phyloP scores from a whole-genome alignment of 2,888 invertebrate genomes.

The Cheilosia vernalis region DNA sequence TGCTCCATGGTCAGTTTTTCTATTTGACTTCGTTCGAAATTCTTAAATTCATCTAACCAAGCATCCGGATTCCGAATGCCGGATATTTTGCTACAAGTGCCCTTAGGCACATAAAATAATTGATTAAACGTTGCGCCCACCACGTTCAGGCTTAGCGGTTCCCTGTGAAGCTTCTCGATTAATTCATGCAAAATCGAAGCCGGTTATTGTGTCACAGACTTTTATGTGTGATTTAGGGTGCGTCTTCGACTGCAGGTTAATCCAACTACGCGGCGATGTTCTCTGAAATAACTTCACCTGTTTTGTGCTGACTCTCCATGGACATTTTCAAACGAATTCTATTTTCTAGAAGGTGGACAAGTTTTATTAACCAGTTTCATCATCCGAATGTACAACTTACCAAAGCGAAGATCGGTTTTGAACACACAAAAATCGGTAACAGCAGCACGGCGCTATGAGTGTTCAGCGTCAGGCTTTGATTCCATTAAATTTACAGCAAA shows the following conservation, averaged over 20 bases:
- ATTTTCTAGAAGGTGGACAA: constrained; percentile 27
- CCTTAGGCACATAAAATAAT: constrained; percentile 61
- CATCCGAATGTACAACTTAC: constrained; percentile 3
- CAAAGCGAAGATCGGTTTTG: constrained; percentile 1
- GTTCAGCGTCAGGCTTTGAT: constrained; percentile 21
- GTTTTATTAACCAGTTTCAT: neutral
- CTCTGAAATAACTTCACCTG: constrained; percentile 29
- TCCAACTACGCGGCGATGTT: constrained; percentile 13
- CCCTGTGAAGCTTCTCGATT: constrained; percentile 6
- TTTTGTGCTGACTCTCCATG: constrained; percentile 33
- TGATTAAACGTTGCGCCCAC: constrained; percentile 45
- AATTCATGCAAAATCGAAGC: constrained; percentile 47
- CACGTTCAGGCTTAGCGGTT: constrained; percentile 1
- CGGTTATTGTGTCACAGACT: neutral
- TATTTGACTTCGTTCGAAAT: constrained; percentile 44
- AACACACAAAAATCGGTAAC: constrained; percentile 17
- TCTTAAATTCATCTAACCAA: constrained; percentile 73
- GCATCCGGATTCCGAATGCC: constrained; percentile 62
- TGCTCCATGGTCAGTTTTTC: constrained; percentile 63
- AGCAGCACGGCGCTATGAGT: constrained; percentile 10
- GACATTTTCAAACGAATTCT: constrained; percentile 42
- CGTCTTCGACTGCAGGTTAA: neutral
- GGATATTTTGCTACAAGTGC: constrained; percentile 62
- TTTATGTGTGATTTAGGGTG: no score
- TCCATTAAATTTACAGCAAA: constrained; percentile 40